Conservation (phyloP, 2,113 vertebrate genomes). For the Lethenteron reissneri region DNA sequence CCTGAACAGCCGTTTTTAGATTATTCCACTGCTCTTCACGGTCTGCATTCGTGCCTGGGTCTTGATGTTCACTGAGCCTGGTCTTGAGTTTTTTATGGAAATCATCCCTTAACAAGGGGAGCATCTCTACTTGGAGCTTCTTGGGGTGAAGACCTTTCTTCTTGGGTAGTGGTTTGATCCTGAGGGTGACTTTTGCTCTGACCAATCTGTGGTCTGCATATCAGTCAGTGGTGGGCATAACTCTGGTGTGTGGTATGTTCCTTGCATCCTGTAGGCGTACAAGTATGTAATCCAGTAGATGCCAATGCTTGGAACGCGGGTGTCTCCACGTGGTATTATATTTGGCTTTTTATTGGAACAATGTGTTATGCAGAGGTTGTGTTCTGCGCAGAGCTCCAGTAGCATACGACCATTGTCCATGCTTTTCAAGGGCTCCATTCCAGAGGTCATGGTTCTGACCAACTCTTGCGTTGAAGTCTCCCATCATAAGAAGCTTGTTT, state of each 20-base stretch:
- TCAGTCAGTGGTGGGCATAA: not conserved
- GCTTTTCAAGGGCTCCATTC: not conserved
- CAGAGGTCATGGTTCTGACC: not conserved
- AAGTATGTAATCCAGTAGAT: not conserved
- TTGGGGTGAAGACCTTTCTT: not conserved
- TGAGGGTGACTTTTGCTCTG: not conserved
- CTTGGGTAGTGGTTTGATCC: conserved; percentile 2
- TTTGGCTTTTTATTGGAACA: not conserved
- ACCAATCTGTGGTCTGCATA: not conserved
- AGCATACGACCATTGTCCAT: not conserved
- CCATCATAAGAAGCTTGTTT: not conserved
- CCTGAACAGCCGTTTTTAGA: not conserved
- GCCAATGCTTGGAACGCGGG: not conserved
- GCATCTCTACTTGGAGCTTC: not conserved
- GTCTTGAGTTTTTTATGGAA: not conserved
- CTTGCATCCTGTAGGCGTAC: not conserved
- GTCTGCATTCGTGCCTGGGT: not conserved
- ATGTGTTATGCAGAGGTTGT: not conserved
- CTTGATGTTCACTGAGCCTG: not conserved
- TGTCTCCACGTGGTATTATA: not conserved
- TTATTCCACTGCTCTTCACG: not conserved
- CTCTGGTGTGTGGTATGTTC: not conserved
- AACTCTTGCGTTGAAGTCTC: not conserved
- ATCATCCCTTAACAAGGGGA: not conserved
- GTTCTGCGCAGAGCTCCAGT: not conserved